A percentile compares a stretch with the other conserved stretches of the same genome.
These are phyloP conservation scores for Chrysocyon brachyurus DNA, from an alignment of 2,797 vertebrate species.

Conservation along the genomic window DNA sequence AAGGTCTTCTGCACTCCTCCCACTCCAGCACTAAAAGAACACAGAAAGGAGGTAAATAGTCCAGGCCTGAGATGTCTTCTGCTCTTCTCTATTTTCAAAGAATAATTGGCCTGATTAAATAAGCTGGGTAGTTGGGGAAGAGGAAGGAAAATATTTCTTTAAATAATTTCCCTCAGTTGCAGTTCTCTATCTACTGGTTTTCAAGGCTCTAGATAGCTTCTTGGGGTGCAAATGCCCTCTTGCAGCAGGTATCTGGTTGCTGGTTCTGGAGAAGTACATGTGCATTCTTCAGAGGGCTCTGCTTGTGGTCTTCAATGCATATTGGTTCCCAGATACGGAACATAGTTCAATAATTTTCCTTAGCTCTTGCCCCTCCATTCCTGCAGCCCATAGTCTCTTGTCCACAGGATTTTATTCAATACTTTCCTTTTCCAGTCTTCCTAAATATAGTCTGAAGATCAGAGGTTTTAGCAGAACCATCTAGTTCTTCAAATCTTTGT, in stretches of 20 bases:
- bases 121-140: fast-evolving
- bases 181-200: not conserved
- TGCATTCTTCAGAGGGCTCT: not conserved
- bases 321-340: not conserved
- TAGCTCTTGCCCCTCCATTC: not conserved
- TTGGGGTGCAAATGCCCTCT: not conserved
- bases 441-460: not conserved
- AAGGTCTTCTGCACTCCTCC: not conserved
- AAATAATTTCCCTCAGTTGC: not conserved
- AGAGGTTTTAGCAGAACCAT: not conserved
- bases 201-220: not conserved
- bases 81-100: not conserved
- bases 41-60: not conserved
- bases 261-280: not conserved
- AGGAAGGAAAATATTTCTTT: not conserved
- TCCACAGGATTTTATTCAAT: not conserved
- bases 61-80: not conserved
- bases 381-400: not conserved
- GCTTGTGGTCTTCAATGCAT: too few relatives aligned
- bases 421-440: not conserved
- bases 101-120: not conserved
- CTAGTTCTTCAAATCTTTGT: not conserved
- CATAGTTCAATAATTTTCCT: not conserved
- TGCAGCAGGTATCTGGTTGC: fast-evolving
- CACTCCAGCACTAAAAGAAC: not conserved